Evolutionary conservation across 2,797 vertebrate species (phyloP).

Genomic region (Oreortyx pictus): DNA sequence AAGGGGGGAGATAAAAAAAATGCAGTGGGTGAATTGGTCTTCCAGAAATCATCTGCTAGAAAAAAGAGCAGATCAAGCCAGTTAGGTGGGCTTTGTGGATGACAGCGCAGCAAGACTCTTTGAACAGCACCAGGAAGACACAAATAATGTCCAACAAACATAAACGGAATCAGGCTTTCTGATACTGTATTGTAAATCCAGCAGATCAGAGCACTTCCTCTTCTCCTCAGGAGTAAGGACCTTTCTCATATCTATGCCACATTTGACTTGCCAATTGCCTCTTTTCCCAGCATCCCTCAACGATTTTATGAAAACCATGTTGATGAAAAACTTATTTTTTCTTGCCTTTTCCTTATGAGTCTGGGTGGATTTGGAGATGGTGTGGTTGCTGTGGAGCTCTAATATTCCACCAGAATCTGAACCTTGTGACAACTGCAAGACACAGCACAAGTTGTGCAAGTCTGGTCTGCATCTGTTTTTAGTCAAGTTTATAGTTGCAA

Average conservation of each 20-base stretch:
- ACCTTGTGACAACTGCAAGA: not conserved
- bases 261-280: not conserved
- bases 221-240: not conserved
- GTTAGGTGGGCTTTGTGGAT: not conserved
- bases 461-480: not conserved
- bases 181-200: not conserved
- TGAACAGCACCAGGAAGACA: not conserved
- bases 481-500: not conserved
- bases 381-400: not conserved
- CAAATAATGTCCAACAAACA: not conserved
- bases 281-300: not conserved
- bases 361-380: not conserved
- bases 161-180: not conserved
- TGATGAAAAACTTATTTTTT: not conserved
- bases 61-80: not conserved
- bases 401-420: not conserved
- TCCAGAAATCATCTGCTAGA: not conserved
- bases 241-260: rapidly evolving
- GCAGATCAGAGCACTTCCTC: not conserved
- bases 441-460: not conserved
- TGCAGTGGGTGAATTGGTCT: too few species aligned
- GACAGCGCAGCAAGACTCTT: not conserved
- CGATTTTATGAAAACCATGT: not conserved
- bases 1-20: too few species aligned
- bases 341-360: not conserved